These are phyloP conservation scores for Arnoldichthys spilopterus DNA, from an alignment of 2,797 vertebrate species.

Conservation along the genomic window DNA sequence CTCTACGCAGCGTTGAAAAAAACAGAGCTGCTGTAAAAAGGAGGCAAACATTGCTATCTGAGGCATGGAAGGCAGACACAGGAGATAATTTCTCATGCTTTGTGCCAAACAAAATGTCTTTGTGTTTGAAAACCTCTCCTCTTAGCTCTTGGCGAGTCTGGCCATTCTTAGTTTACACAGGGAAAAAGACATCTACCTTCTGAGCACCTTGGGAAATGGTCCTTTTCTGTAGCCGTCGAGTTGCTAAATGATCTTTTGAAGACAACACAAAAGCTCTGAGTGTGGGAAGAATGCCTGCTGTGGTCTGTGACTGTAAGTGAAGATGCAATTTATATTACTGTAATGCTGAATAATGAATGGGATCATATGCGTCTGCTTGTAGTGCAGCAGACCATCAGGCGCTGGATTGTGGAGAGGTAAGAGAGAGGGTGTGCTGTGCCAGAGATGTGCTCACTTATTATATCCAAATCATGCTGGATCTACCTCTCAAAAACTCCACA, in stretches of 20 bases:
- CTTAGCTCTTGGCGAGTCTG: slow-evolving; percentile 38
- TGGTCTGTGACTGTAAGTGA: neutral
- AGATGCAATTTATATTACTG: slow-evolving; percentile 8
- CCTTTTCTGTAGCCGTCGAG: neutral
- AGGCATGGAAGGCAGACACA: slow-evolving; percentile 57
- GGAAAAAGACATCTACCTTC: slow-evolving; percentile 17
- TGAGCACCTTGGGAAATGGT: slow-evolving; percentile 33
- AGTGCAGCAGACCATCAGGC: slow-evolving; percentile 1
- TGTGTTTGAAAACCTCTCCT: slow-evolving; percentile 67
- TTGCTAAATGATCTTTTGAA: slow-evolving; percentile 46
- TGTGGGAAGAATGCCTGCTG: neutral
- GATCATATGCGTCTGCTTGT: slow-evolving; percentile 2
- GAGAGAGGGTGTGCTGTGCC: slow-evolving; percentile 27
- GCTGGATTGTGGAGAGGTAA: slow-evolving; percentile 22
- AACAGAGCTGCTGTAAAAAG: slow-evolving; percentile 40
- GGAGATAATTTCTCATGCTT: slow-evolving; percentile 64
- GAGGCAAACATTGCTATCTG: slow-evolving; percentile 49
- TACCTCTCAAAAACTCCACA: slow-evolving; percentile 5
- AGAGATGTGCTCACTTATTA: slow-evolving; percentile 36
- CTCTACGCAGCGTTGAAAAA: slow-evolving; percentile 42
- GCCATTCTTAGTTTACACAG: slow-evolving; percentile 44
- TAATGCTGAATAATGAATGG: slow-evolving; percentile 34
- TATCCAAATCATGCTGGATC: neutral
- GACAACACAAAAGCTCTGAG: neutral
- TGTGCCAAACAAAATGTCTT: slow-evolving; percentile 72